Evolutionary conservation across 2,797 vertebrate species (phyloP), one percentile per base, ranked within the genome.

Genomic region (Malurus splendens): DNA sequence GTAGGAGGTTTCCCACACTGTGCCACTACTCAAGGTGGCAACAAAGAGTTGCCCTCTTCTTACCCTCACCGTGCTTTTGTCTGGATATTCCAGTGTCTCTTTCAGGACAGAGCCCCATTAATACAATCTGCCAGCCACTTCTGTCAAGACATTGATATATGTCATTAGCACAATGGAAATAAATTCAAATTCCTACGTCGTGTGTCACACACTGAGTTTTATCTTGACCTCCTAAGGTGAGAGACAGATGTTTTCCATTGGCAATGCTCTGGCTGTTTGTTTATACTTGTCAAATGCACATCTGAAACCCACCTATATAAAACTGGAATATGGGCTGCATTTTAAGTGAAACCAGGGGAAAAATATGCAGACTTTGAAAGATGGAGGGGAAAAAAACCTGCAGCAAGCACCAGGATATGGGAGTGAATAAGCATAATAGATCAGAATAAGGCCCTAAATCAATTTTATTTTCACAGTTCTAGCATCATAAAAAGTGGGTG

Each of bases 401-500:
- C 91, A 95, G 91, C 94, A 96, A 95, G 93, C 95, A 94, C 94
- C 86, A 94, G 95, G 96, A 90, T 95, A 92, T 94, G 95, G 19
- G 92, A 96, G 94, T 94, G 95, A 94, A 81, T 82, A 96, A 96
- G 95, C 95, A 95, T 96, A 96, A 97, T 93, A 95, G 95, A 96
- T 97, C 95, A 96, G 94, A 96, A 95, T 89, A 96, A 92, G 91
- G 79, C 86, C 95, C 94, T 97, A 96, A 97, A 97, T 97, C 97
- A 97, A 96, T 97, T 97, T 97, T 97, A 97, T 97, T 94, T 96
- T 95, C 95, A 96, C 95, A 68, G 68, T 96, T 97, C 96, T 93
- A 96, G 94, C 96, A 96, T 97, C 95, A 95, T 96, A 97, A 97
- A 97, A 96, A 97, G 95, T 96, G 97, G 96, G 96, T 97, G 96